A percentile compares a stretch with the other conserved stretches of the same genome.
These are phyloP conservation scores for Sander lucioperca DNA, from an alignment of 2,113 vertebrate genomes.

Conservation along the genomic window DNA sequence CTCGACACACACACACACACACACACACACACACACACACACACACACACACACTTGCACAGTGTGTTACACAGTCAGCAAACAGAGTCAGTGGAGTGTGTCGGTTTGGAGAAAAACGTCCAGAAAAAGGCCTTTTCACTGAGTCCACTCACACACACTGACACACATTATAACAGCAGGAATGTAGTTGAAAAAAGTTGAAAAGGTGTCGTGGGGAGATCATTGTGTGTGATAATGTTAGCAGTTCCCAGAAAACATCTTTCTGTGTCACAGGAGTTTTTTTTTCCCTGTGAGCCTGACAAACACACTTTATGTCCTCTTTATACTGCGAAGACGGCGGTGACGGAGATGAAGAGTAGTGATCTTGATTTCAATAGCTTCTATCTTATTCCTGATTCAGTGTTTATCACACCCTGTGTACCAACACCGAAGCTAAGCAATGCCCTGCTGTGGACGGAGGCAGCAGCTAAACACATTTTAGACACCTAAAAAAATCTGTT, in stretches of 20 bases:
- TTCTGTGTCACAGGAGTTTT: not conserved
- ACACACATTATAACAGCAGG: slow-evolving; percentile 39
- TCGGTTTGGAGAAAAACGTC: slow-evolving; percentile 49
- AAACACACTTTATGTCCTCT: not conserved
- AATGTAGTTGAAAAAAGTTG: not conserved
- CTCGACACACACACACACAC: slow-evolving; percentile 50
- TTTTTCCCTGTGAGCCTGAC: not conserved
- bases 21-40: slow-evolving; percentile 36
- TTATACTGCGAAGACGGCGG: not conserved
- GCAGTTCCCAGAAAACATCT: not conserved
- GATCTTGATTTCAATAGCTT: no score
- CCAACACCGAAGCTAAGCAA: no score
- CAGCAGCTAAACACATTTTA: no score
- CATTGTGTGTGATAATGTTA: not conserved
- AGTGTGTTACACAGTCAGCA: slow-evolving; percentile 21
- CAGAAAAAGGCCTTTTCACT: slow-evolving; percentile 52
- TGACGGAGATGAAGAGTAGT: not conserved
- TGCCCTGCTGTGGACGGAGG: no score
- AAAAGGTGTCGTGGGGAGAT: slow-evolving; percentile 27
- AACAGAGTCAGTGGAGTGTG: slow-evolving; percentile 64
- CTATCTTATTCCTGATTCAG: not conserved
- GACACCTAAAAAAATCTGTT: no score
- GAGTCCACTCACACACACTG: slow-evolving; percentile 7
- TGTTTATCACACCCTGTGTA: not conserved
- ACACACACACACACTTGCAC: slow-evolving; percentile 26